phyloP scores from a whole-genome alignment of 2,113 vertebrate species.

The Dendrocopos noguchii region DNA sequence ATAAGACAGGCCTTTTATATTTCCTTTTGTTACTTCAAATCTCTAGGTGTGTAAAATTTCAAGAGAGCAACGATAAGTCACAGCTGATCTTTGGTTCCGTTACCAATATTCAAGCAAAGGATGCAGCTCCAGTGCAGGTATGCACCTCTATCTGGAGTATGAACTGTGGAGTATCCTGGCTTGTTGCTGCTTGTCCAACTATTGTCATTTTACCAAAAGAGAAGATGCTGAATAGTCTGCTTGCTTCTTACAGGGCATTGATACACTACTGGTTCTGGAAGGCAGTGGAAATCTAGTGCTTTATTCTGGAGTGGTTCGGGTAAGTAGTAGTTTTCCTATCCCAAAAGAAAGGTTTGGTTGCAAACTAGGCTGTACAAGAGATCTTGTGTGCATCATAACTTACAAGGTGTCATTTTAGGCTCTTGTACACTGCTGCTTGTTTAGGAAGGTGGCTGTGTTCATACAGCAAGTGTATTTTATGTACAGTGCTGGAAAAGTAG shows the following conservation, averaged over 20 bases:
- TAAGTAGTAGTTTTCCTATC: constrained; percentile 50
- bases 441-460: background rate
- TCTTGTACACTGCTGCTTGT: background rate
- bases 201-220: background rate
- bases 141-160: background rate
- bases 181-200: background rate
- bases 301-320: constrained; percentile 92
- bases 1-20: background rate
- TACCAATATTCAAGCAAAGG: constrained; percentile 89
- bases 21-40: background rate
- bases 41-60: constrained; percentile 92
- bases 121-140: constrained; percentile 87
- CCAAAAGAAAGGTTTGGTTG: background rate
- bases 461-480: background rate
- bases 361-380: background rate
- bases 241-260: constrained; percentile 79
- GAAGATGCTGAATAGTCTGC: background rate
- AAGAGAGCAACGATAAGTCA: constrained; percentile 91
- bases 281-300: constrained; percentile 91
- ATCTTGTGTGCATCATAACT: background rate
- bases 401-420: background rate
- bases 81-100: constrained; percentile 93
- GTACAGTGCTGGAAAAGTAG: background rate
- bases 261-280: constrained; percentile 91
- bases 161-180: background rate